Base-by-base conservation (phyloP, 2,888 invertebrate species). In the Macaria notata region DNA sequence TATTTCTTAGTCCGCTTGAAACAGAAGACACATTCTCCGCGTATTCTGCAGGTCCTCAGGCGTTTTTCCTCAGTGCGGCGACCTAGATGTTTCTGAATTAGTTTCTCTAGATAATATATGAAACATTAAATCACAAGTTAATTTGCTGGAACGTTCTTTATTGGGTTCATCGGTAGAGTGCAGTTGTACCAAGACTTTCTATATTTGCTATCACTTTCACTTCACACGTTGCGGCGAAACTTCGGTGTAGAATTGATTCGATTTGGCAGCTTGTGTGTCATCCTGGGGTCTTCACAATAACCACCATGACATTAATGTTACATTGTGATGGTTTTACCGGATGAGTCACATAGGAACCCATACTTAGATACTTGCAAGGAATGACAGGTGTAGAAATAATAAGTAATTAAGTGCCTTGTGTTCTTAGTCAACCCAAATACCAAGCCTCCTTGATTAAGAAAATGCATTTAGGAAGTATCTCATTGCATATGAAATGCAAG, bases 41-140 rank as follows among this genome's bases (percentile, higher is more conserved):
- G 7, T 36, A 6, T 36, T 36, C 5, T 36, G 33, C 33, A 19
- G 19, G 19, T 19, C 19, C 19, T 19, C 19, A 19, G 19, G 19
- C 19, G 19, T 19, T 19, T 19, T 19, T 19, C 19, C 19, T 19
- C 19, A 19, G 19, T 19, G 33, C 33, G 33, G 7, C 79, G 75
- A 72, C 79, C 81, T 78, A 81, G 75, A 76, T 81, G 65, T 72
- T 76, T 77, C 71, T 69, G 63, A 63, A 63, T 56, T 56, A 49
- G 59, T 56, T 49, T 56, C 56, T 54, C 7, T 19, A 29, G 45
- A 3, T 46, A 54, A 31, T 49, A 5, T 38, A 8, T 38, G 1
- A 41, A n/a, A 41, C 41, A 41, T 5, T 1, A 49, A 55, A 59
- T 64, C 51, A 48, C 33, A 3, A 30, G 30, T 29, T 56, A 29